Evolutionary conservation across 2,113 vertebrate genomes (phyloP).

Genomic region (Polypterus bichir): DNA sequence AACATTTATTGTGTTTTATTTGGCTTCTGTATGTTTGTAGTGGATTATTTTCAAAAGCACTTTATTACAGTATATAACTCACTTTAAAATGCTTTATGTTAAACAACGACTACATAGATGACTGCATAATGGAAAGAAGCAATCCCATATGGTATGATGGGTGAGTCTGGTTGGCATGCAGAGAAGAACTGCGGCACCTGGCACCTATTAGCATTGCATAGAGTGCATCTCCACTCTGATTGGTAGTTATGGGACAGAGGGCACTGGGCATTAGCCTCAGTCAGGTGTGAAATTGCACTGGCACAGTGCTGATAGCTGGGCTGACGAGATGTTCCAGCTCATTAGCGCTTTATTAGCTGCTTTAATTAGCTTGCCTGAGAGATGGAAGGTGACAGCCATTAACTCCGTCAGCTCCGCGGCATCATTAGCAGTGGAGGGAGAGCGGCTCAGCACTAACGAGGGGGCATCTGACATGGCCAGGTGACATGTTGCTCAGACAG

Average conservation of each 20-base stretch:
- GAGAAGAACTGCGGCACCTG: neutral
- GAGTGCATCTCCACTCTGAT: conserved; percentile 13
- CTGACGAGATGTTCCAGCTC: conserved; percentile 20
- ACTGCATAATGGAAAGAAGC: too few relatives aligned
- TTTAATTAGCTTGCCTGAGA: conserved; percentile 43
- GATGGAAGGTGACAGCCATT: conserved; percentile 13
- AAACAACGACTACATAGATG: neutral
- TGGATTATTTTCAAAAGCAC: neutral
- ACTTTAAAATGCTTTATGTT: conserved; percentile 10
- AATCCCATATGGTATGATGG: too few relatives aligned
- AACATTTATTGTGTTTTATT: too few relatives aligned
- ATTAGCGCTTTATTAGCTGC: conserved; percentile 50
- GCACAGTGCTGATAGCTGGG: conserved; percentile 18
- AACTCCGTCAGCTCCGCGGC: conserved; percentile 18
- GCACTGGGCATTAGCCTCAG: conserved; percentile 17
- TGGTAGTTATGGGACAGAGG: conserved; percentile 9
- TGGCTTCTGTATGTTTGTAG: too few relatives aligned
- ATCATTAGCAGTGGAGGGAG: conserved; percentile 9
- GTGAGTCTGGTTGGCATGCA: neutral
- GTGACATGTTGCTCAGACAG: too few relatives aligned
- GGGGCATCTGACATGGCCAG: too few relatives aligned
- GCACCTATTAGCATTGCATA: conserved; percentile 10
- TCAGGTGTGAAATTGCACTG: conserved; percentile 40
- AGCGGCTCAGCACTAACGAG: too few relatives aligned
- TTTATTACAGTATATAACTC: conserved; percentile 13